These are phyloP conservation scores for Asteroscopus sphinx DNA, from an alignment of 2,888 invertebrate genomes.

Conservation along the genomic window DNA sequence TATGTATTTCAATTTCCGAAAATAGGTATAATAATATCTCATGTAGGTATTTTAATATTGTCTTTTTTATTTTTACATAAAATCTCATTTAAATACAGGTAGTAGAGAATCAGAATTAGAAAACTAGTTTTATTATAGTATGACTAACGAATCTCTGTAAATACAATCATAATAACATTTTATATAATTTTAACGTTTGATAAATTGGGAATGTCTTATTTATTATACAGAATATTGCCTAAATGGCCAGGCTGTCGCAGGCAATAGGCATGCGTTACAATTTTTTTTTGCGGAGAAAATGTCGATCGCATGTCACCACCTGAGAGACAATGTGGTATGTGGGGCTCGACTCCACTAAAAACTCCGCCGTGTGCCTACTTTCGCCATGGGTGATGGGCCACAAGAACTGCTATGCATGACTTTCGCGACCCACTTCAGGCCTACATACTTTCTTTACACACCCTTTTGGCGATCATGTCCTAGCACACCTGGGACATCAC, in stretches of 20 bases:
- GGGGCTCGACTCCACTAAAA: no score
- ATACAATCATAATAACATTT: slow-evolving; percentile 42
- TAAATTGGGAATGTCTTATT: background rate
- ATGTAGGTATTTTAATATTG: slow-evolving; percentile 13
- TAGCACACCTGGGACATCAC: no score
- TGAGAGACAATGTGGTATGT: no score
- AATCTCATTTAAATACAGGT: slow-evolving; percentile 53
- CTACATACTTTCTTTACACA: no score
- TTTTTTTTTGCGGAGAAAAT: no score
- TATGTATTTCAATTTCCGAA: background rate
- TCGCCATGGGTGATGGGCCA: no score
- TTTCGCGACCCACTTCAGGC: no score
- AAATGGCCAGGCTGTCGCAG: background rate
- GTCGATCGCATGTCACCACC: no score
- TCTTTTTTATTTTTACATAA: slow-evolving; percentile 18
- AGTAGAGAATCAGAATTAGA: slow-evolving; percentile 16
- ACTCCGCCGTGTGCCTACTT: no score
- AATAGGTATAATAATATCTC: slow-evolving; percentile 19
- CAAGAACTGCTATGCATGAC: no score
- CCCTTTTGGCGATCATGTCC: no score
- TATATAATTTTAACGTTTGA: slow-evolving; percentile 16
- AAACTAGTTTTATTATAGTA: slow-evolving; percentile 27
- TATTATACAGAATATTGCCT: background rate
- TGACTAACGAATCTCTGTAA: slow-evolving; percentile 58
- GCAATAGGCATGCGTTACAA: no score